phyloP scores from a whole-genome alignment of 2,113 vertebrate genomes.

The Chelonoidis abingdonii region DNA sequence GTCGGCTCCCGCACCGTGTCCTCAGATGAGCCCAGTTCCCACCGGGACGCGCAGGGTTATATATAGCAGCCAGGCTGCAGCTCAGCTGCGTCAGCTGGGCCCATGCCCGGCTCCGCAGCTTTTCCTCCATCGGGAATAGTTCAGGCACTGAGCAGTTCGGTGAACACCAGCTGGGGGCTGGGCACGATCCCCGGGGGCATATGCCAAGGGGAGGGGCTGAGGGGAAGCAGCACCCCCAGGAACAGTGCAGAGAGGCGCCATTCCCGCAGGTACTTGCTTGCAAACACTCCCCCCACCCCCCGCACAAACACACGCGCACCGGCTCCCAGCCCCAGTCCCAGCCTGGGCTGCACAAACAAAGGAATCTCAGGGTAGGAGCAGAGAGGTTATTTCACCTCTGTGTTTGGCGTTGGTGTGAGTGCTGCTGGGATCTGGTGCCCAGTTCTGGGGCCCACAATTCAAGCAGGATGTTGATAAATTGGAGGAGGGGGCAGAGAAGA shows the following conservation, averaged over 20 bases:
- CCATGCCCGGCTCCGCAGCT: rapidly evolving
- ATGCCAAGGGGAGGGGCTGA: neutral
- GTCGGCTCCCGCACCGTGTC: neutral
- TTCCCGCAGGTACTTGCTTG: neutral
- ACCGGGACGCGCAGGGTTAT: neutral
- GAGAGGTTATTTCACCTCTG: too few species aligned
- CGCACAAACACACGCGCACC: too few species aligned
- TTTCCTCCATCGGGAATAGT: neutral
- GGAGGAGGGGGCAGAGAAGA: too few species aligned
- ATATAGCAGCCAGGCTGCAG: neutral
- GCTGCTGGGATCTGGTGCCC: too few species aligned
- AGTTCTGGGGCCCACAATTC: too few species aligned
- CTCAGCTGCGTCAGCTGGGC: neutral
- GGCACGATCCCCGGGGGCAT: neutral
- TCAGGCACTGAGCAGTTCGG: neutral
- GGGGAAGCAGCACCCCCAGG: neutral
- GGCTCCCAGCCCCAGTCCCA: too few species aligned
- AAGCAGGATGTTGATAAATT: too few species aligned
- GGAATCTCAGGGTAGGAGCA: too few species aligned
- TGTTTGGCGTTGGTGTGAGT: too few species aligned
- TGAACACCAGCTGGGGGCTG: neutral
- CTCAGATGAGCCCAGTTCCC: neutral
- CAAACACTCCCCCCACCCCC: rapidly evolving
- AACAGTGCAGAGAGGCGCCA: neutral
- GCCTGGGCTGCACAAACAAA: too few species aligned